Conservation (phyloP, 2,113 vertebrate species). For the Phalacrocorax aristotelis region DNA sequence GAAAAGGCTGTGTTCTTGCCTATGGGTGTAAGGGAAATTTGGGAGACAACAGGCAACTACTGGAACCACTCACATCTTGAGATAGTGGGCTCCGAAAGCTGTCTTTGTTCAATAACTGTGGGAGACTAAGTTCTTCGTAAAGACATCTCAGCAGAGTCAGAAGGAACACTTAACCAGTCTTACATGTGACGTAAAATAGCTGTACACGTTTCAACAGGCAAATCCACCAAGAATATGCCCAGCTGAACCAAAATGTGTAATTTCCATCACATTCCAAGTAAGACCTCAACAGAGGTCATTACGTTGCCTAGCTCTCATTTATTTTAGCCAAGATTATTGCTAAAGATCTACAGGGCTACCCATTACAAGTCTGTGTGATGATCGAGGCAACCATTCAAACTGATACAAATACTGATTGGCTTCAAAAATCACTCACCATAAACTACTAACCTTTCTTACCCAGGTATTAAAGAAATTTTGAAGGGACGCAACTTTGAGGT, state of each 20-base stretch:
- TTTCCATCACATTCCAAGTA: background rate
- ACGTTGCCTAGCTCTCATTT: background rate
- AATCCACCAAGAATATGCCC: background rate
- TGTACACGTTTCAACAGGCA: background rate
- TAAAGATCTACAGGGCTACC: background rate
- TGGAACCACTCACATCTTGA: background rate
- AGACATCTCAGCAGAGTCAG: background rate
- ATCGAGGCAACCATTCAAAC: background rate
- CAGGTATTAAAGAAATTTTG: background rate
- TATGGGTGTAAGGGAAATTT: background rate
- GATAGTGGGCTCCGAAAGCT: background rate
- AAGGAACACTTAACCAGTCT: background rate
- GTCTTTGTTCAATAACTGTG: background rate
- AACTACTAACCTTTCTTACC: background rate
- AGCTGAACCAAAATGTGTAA: background rate
- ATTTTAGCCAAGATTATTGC: background rate
- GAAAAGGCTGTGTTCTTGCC: no score
- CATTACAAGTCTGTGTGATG: background rate
- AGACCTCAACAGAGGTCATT: background rate
- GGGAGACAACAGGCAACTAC: background rate
- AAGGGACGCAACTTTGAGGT: background rate
- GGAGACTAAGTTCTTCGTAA: background rate
- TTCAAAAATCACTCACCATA: background rate
- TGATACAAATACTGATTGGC: background rate
- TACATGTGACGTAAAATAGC: background rate